Base-by-base conservation (phyloP, 1,140 invertebrate genomes). In the Leptopilina clavipes region DNA sequence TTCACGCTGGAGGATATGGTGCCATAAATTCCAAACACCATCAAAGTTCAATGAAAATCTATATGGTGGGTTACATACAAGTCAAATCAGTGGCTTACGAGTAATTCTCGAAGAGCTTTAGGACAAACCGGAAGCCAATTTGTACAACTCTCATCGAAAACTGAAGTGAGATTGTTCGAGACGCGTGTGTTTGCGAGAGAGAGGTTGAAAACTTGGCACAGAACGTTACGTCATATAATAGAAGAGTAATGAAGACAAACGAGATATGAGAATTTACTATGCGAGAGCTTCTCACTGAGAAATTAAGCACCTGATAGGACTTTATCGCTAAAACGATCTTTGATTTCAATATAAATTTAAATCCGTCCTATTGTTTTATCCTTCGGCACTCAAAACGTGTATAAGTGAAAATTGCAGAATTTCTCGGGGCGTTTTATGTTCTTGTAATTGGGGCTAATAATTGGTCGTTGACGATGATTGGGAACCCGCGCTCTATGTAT, bases 161-260 rank as follows among this genome's bases (percentile, higher is more conserved):
- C 70, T 73, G 19, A 17, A 25, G 10, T 9, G 19, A 37, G 11
- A 14, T 22, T 48, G 14, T 44, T 25, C 37, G 37, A 7, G 37
- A 1, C 6, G 37, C 7, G 37, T 40, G 37, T 40, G 37, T 7
- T 0, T 7, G 37, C 6, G 17, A 59, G 70, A 40, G 25, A 22
- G 45, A 43, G 70, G 70, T 75, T 56, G 72, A 74, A 43, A 81
- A 78, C 59, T 79, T 80, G 76, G 72, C 75, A 59, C 72, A 56
- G 43, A 75, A 11, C 56, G 71, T 52, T 72, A 71, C 59, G 73
- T 77, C 54, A 40, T 7, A 75, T 81, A 84, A 85, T 83, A 78
- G 73, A 76, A 37, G 79, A 83, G 82, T 84, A 84, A 85, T 84
- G 81, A 84, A 83, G 83, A 85, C 77, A 81, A 84, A 85, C 81